Evolutionary conservation across 2,888 invertebrate species (phyloP).

Genomic region (Ligdia adustata): DNA sequence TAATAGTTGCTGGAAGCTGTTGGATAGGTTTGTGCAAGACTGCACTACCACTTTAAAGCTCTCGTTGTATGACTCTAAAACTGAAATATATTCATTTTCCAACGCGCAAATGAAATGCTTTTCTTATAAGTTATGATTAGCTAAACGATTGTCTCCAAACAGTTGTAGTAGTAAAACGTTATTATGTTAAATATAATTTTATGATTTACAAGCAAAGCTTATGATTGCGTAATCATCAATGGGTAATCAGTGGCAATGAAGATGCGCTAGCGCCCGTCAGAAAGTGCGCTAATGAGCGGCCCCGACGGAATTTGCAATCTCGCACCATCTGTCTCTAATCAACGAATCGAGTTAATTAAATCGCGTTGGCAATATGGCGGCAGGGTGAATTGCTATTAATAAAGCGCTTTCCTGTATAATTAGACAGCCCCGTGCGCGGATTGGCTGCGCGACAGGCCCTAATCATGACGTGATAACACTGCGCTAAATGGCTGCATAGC

Average conservation of each 20-base stretch:
- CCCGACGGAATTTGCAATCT: slow-evolving; percentile 67
- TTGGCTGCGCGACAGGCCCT: slow-evolving; percentile 73
- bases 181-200: not conserved
- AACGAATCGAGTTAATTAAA: slow-evolving; percentile 83
- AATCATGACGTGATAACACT: slow-evolving; percentile 81
- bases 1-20: slow-evolving; percentile 76
- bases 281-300: slow-evolving; percentile 69
- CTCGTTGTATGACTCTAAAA: no score
- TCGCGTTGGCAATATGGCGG: slow-evolving; percentile 81
- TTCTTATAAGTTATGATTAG: not conserved
- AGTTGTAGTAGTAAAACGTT: not conserved
- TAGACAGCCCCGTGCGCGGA: slow-evolving; percentile 72
- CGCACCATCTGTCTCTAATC: slow-evolving; percentile 82
- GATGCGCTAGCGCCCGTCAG: slow-evolving; percentile 40
- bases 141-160: not conserved
- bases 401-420: slow-evolving; percentile 82
- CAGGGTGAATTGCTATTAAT: slow-evolving; percentile 82
- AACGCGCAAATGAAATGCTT: not conserved
- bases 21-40: slow-evolving; percentile 40
- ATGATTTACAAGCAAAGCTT: not conserved
- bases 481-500: slow-evolving; percentile 69
- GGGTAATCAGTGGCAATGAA: slow-evolving; percentile 20
- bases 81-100: not conserved
- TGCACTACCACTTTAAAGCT: slow-evolving; percentile 3
- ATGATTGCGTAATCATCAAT: slow-evolving; percentile 15